Conservation (phyloP, 2,113 vertebrate species). For the Nycticorax nycticorax region DNA sequence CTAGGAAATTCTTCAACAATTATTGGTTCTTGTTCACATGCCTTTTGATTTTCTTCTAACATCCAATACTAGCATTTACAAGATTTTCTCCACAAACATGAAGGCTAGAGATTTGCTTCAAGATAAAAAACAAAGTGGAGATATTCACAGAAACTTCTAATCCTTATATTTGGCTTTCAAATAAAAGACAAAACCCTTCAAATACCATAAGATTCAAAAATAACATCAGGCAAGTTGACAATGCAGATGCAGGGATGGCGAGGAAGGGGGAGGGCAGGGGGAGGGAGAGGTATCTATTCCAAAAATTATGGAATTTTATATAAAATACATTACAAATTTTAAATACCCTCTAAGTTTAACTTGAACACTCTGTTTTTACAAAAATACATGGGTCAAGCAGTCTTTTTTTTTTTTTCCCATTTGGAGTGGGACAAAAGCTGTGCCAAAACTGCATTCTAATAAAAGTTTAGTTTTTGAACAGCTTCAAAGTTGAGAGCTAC, state of each 20-base stretch:
- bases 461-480: neutral
- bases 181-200: neutral
- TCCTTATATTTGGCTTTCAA: neutral
- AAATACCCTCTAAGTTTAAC: neutral
- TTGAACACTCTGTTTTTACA: neutral
- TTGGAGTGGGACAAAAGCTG: neutral
- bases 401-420: neutral
- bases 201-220: neutral
- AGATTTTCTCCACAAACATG: neutral
- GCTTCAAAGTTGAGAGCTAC: neutral
- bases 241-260: neutral
- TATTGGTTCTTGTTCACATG: neutral
- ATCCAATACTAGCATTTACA: neutral
- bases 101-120: neutral
- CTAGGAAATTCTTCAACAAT: neutral
- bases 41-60: neutral
- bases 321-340: neutral
- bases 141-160: neutral
- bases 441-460: neutral
- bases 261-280: too few relatives aligned
- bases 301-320: neutral
- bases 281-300: neutral
- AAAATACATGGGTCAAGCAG: neutral
- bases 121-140: neutral
- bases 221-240: neutral